Conservation (phyloP, 64 coral and sea anemone genomes). For the Astreopora myriophthalma region DNA sequence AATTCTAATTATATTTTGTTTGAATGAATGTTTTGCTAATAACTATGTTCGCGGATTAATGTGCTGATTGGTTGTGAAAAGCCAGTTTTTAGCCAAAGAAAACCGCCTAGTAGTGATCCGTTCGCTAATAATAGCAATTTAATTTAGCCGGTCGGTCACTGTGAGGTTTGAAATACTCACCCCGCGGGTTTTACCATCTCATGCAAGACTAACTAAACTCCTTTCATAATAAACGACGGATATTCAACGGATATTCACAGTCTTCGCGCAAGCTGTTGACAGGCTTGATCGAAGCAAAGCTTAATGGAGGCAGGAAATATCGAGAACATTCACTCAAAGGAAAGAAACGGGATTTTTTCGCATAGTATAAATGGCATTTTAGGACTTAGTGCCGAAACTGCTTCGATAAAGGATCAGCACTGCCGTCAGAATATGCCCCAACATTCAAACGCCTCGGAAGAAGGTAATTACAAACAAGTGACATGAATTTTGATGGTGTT, state of each 20-base stretch:
- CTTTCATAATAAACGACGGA: background rate
- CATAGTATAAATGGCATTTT: slow-evolving; percentile 86
- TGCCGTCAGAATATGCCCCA: background rate
- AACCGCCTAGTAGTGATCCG: slow-evolving; percentile 69
- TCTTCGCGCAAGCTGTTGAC: background rate
- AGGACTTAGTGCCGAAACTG: slow-evolving; percentile 36
- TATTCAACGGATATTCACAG: background rate
- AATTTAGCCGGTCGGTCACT: slow-evolving; percentile 75
- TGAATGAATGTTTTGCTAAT: slow-evolving; percentile 95
- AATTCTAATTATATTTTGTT: slow-evolving; percentile 98
- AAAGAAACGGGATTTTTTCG: slow-evolving; percentile 35
- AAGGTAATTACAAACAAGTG: background rate
- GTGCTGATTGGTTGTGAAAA: slow-evolving; percentile 92
- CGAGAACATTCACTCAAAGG: background rate
- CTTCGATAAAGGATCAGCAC: background rate
- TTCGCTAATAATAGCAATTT: slow-evolving; percentile 86
- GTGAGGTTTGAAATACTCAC: slow-evolving; percentile 25
- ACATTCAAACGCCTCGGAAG: background rate
- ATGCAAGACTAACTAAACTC: slow-evolving; percentile 4
- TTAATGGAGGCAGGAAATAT: background rate
- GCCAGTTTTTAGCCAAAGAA: slow-evolving; percentile 74
- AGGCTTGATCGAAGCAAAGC: background rate
- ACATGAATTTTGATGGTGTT: background rate
- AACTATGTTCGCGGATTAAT: slow-evolving; percentile 75
- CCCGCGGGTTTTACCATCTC: slow-evolving; percentile 39